Conservation (phyloP, 2,113 vertebrate genomes). For the Hippocampus abdominalis region DNA sequence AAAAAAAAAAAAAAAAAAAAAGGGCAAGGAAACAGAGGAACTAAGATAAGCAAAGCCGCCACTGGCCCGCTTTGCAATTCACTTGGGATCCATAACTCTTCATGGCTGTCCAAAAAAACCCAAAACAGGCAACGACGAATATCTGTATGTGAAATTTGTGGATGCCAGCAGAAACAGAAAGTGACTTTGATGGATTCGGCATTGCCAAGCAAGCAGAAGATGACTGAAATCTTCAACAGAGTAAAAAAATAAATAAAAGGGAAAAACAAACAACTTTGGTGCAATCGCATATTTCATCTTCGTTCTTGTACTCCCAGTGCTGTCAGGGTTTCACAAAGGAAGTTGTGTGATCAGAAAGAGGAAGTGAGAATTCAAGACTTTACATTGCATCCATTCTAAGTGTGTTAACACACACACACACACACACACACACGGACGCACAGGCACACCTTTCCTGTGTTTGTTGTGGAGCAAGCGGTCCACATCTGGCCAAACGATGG, state of each 20-base stretch:
- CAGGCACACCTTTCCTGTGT: slow-evolving; percentile 54
- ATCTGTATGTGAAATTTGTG: background rate
- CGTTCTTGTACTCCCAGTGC: slow-evolving; percentile 9
- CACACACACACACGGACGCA: slow-evolving; percentile 17
- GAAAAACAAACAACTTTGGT: background rate
- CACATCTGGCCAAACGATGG: slow-evolving; percentile 51
- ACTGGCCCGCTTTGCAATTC: background rate
- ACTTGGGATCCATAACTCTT: background rate
- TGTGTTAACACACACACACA: slow-evolving; percentile 11
- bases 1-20: background rate
- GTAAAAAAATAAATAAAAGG: background rate
- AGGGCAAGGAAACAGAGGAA: background rate
- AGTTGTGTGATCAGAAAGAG: slow-evolving; percentile 5
- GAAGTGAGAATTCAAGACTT: background rate
- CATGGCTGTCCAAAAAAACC: background rate
- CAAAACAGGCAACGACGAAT: background rate
- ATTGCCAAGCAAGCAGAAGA: slow-evolving; percentile 1
- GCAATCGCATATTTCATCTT: slow-evolving; percentile 2
- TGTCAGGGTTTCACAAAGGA: slow-evolving; percentile 10
- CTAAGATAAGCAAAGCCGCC: background rate
- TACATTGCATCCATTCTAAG: background rate
- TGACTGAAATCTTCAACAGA: background rate
- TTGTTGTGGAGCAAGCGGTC: slow-evolving; percentile 55
- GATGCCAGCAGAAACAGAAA: slow-evolving; percentile 42
- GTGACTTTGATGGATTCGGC: slow-evolving; percentile 28